Percentiles rank a stretch among this genome's conserved stretches.
These are phyloP conservation scores for Silurus aristotelis DNA, from an alignment of 2,797 vertebrate genomes.

Conservation along the genomic window DNA sequence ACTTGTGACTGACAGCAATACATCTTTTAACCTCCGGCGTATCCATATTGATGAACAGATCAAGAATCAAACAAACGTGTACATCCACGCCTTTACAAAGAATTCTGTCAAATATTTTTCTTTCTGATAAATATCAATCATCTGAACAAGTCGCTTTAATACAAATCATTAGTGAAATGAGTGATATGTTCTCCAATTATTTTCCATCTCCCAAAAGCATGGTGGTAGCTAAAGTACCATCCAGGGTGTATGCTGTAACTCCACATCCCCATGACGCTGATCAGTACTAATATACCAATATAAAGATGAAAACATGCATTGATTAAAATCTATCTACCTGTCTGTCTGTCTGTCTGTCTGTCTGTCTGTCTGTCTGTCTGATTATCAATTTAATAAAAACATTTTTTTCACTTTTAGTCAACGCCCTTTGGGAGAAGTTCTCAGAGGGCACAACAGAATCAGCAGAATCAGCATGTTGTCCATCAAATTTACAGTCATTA, in stretches of 20 bases:
- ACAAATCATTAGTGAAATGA: neutral
- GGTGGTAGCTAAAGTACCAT: neutral
- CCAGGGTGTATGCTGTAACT: neutral
- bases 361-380: neutral
- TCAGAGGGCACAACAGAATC: neutral
- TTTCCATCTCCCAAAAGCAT: neutral
- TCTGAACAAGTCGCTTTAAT: neutral
- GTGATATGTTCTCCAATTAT: neutral
- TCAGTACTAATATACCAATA: neutral
- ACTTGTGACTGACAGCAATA: neutral
- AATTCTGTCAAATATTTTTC: neutral
- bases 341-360: too few relatives aligned
- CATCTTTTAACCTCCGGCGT: neutral
- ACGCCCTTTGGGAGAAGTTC: too few relatives aligned
- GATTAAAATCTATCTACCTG: too few relatives aligned
- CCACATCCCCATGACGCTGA: neutral
- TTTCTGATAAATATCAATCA: neutral
- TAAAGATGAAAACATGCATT: too few relatives aligned
- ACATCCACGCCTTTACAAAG: too few relatives aligned
- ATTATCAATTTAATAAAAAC: neutral
- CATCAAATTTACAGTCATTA: constrained; percentile 8
- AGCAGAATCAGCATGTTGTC: neutral
- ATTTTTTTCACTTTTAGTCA: neutral
- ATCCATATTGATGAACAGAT: neutral
- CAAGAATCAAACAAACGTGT: neutral